A percentile compares a stretch with the other conserved stretches of the same genome.
Evolutionary conservation across 1,140 invertebrate genomes (phyloP).

Genomic region (Drosophila bocqueti): DNA sequence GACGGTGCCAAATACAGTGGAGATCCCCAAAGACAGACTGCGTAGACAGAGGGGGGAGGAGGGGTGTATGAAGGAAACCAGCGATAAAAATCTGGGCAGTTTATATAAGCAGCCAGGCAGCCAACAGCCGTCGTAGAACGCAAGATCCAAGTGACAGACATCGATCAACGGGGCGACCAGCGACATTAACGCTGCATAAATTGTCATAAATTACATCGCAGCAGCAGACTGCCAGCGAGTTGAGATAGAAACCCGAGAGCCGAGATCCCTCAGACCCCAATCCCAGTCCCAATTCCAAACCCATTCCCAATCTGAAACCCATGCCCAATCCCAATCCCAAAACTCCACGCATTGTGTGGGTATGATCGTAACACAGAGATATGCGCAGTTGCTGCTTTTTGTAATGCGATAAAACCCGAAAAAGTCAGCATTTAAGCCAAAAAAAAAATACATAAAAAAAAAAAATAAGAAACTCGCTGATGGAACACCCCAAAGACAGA

Average conservation of each 20-base stretch:
- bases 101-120: conserved; percentile 77
- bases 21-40: conserved; percentile 47
- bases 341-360: conserved; percentile 60
- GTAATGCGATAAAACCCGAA: conserved; percentile 61
- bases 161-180: conserved; percentile 75
- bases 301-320: conserved; percentile 1
- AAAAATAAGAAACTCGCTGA: conserved; percentile 22
- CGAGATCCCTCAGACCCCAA: conserved; percentile 19
- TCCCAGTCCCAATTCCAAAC: neutral
- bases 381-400: conserved; percentile 51
- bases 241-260: conserved; percentile 35
- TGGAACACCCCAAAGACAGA: conserved; percentile 73
- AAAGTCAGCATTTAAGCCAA: conserved; percentile 80
- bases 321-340: conserved; percentile 11
- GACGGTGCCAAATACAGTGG: conserved; percentile 77
- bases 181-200: conserved; percentile 84
- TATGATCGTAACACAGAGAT: conserved; percentile 57
- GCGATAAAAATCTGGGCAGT: conserved; percentile 74
- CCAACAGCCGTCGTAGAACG: conserved; percentile 69
- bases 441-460: conserved; percentile 30
- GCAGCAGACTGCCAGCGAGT: conserved; percentile 21
- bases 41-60: neutral
- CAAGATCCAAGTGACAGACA: conserved; percentile 73
- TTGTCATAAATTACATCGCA: conserved; percentile 82
- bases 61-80: neutral